phyloP scores from a whole-genome alignment of 2,797 vertebrate genomes.

The Diglossa cyanea region DNA sequence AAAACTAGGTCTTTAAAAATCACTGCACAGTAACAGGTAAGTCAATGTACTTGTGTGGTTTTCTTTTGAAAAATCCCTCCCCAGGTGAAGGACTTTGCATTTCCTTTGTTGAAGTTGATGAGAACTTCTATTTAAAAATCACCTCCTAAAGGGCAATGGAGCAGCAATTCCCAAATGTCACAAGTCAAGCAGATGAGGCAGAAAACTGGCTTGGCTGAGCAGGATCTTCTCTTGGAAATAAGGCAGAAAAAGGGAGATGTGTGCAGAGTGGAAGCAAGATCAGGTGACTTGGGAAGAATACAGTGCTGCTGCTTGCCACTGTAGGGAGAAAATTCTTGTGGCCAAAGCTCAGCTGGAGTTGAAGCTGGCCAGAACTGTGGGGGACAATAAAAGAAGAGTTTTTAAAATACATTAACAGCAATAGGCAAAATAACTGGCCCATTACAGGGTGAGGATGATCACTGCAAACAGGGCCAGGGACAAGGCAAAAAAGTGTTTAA shows the following conservation, averaged over 20 bases:
- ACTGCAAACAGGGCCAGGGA: not conserved
- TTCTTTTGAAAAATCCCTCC: not conserved
- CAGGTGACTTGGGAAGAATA: not conserved
- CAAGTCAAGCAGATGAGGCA: not conserved
- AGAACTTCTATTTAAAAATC: not conserved
- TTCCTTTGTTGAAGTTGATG: not conserved
- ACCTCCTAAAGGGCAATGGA: not conserved
- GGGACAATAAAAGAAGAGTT: not conserved
- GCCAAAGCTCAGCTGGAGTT: not conserved
- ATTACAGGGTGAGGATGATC: not conserved
- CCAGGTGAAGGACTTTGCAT: not conserved
- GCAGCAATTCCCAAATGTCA: not conserved
- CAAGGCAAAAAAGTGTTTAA: not conserved
- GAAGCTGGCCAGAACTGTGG: not conserved
- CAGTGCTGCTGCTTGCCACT: not conserved
- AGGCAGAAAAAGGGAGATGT: not conserved
- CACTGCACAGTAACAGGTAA: not conserved
- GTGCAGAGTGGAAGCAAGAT: not conserved
- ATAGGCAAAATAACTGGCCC: not conserved
- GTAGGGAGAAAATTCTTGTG: not conserved
- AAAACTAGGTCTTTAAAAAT: not conserved
- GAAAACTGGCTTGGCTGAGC: not conserved
- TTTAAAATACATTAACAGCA: accelerated
- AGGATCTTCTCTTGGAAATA: not conserved
- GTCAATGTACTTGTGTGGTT: not conserved